phyloP scores from a whole-genome alignment of 2,888 invertebrate genomes.

The Glaucopsyche alexis region DNA sequence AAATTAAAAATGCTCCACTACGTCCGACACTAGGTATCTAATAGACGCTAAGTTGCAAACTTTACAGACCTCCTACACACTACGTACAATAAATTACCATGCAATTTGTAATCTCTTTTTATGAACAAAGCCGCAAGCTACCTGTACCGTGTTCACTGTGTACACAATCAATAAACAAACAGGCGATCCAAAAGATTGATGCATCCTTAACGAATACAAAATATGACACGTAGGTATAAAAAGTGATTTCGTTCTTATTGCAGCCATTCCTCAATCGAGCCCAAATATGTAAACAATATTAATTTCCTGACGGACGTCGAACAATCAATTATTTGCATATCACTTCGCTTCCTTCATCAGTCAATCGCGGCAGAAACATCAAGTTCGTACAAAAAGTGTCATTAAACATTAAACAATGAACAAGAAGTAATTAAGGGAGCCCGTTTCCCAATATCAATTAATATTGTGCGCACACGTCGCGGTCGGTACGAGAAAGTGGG shows the following conservation, averaged over 20 bases:
- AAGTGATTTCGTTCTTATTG: constrained; percentile 27
- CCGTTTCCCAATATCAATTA: constrained; percentile 42
- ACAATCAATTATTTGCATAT: constrained; percentile 30
- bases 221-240: constrained; percentile 24
- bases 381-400: constrained; percentile 19
- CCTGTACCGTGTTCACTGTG: neutral
- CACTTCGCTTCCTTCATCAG: constrained; percentile 23
- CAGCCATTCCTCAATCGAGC: constrained; percentile 23
- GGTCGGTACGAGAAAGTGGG: constrained; percentile 13
- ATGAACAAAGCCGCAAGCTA: constrained; percentile 11
- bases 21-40: neutral
- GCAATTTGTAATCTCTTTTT: constrained; percentile 15
- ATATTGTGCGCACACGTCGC: constrained; percentile 38
- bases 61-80: neutral
- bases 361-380: constrained; percentile 7
- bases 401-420: constrained; percentile 29
- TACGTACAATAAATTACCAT: neutral
- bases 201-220: constrained; percentile 20
- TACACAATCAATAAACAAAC: constrained; percentile 7
- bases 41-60: too few relatives aligned
- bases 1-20: neutral
- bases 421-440: constrained; percentile 35
- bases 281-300: constrained; percentile 29
- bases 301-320: constrained; percentile 20
- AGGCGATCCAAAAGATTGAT: constrained; percentile 17